These are phyloP conservation scores for Telmatochromis brachygnathus DNA, from an alignment of 2,113 vertebrate species.

Conservation along the genomic window DNA sequence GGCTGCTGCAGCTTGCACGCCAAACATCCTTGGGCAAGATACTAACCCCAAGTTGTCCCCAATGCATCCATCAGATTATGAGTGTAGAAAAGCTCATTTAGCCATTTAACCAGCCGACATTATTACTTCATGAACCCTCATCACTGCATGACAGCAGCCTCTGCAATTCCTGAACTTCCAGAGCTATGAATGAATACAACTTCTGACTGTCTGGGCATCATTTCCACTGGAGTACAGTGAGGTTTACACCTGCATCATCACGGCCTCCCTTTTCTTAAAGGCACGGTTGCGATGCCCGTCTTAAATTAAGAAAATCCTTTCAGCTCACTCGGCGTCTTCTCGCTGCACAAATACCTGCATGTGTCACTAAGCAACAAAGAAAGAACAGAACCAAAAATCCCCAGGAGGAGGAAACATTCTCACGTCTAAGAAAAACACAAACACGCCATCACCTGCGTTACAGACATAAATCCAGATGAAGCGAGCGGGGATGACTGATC, in stretches of 20 bases:
- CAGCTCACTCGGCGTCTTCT: background rate
- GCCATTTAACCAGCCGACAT: background rate
- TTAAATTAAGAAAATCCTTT: background rate
- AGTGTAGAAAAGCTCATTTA: background rate
- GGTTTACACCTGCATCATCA: background rate
- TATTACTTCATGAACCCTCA: background rate
- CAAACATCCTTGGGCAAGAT: background rate
- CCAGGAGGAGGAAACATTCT: background rate
- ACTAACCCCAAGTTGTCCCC: background rate
- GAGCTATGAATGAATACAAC: background rate
- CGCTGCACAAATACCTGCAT: background rate
- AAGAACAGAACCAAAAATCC: background rate
- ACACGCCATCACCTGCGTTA: background rate
- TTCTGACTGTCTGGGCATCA: accelerated
- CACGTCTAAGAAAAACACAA: accelerated
- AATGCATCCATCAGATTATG: background rate
- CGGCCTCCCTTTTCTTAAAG: background rate
- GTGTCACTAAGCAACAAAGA: background rate
- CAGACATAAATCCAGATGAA: background rate
- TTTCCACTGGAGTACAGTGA: accelerated
- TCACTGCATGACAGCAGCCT: background rate
- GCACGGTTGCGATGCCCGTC: accelerated
- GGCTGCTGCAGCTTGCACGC: background rate
- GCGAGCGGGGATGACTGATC: background rate
- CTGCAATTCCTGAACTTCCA: background rate